phyloP scores from a whole-genome alignment of 2,888 invertebrate genomes.

The Galerucella nymphaeae region DNA sequence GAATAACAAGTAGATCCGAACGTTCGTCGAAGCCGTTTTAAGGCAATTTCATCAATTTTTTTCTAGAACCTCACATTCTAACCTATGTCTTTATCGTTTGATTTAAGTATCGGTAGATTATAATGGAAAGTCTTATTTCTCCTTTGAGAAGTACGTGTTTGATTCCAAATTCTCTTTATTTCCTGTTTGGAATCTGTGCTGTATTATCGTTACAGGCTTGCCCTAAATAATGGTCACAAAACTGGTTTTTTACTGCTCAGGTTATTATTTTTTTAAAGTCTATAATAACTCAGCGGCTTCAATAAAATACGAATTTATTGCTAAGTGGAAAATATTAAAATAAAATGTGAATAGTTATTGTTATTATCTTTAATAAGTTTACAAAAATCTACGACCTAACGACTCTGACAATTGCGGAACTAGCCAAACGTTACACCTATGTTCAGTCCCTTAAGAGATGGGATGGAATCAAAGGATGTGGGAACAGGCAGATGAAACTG shows the following conservation, averaged over 20 bases:
- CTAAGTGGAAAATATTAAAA: no score
- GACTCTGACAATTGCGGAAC: no score
- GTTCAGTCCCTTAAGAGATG: no score
- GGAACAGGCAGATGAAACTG: no score
- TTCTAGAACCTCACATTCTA: conserved; percentile 1
- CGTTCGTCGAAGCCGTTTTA: conserved; percentile 1
- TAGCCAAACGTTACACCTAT: no score
- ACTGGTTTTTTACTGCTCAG: not conserved
- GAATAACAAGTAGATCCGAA: conserved; percentile 35
- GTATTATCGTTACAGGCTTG: conserved; percentile 6
- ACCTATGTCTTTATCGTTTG: not conserved
- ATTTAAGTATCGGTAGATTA: not conserved
- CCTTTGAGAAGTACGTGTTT: not conserved
- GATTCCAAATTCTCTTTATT: conserved; percentile 10
- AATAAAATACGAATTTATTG: no score
- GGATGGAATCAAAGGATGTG: no score
- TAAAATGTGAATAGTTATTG: no score
- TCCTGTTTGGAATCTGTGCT: conserved; percentile 10
- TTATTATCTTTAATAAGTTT: no score
- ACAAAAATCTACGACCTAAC: no score
- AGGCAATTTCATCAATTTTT: conserved; percentile 18
- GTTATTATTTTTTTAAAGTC: no score
- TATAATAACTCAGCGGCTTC: no score
- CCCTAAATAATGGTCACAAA: conserved; percentile 10
- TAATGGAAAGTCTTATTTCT: not conserved